Conservation (phyloP, 2,797 vertebrate genomes). For the Steatocranus sp. region DNA sequence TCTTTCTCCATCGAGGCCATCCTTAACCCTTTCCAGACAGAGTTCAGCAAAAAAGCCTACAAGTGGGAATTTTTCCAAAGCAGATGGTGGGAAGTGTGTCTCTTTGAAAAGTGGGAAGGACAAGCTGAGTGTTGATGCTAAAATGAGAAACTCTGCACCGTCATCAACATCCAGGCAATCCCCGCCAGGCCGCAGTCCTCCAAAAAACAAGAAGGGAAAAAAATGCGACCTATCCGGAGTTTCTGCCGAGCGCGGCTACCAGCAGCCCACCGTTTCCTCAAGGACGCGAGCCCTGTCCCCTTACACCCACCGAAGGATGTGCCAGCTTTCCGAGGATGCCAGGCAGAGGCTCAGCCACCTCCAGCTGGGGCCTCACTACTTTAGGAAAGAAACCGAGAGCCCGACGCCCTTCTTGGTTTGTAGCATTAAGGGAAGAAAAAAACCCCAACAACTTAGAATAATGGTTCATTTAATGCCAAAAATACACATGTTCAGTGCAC, state of each 20-base stretch:
- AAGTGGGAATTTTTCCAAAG: background rate
- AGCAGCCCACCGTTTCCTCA: slow-evolving; percentile 88
- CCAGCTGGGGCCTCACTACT: slow-evolving; percentile 89
- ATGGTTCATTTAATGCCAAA: slow-evolving; percentile 14
- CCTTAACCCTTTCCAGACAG: background rate
- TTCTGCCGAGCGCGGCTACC: slow-evolving; percentile 68
- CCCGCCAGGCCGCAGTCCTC: background rate
- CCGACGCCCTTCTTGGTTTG: slow-evolving; percentile 86
- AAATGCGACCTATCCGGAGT: background rate
- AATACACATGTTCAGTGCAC: slow-evolving; percentile 7
- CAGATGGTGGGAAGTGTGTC: background rate
- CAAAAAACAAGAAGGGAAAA: background rate
- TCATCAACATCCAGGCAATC: background rate
- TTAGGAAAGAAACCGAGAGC: slow-evolving; percentile 84
- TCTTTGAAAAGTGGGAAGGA: slow-evolving; percentile 4
- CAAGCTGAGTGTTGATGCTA: background rate
- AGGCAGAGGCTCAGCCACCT: slow-evolving; percentile 86
- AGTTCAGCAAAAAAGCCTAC: slow-evolving; percentile 1
- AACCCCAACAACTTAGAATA: background rate
- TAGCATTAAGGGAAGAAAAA: background rate
- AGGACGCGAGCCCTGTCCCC: slow-evolving; percentile 87
- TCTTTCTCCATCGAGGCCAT: slow-evolving; percentile 19
- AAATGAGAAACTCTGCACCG: background rate
- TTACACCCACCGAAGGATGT: slow-evolving; percentile 94
- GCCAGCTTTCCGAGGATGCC: slow-evolving; percentile 86